phyloP scores from a whole-genome alignment of 2,888 invertebrate species.

The Phragmatobia fuliginosa region DNA sequence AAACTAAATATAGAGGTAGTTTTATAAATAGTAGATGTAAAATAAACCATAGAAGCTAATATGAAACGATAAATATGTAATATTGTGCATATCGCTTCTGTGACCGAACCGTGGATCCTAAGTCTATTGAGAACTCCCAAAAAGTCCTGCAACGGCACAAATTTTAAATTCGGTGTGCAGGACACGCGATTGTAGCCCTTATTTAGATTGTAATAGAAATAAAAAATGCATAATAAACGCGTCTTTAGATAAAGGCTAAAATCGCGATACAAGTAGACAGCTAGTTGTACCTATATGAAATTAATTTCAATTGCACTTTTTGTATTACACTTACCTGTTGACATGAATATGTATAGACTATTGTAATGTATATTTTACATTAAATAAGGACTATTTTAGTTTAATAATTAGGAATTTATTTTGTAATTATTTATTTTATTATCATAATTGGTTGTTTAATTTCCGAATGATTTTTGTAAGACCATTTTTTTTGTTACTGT shows the following conservation, averaged over 20 bases:
- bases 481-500: slow-evolving; percentile 41
- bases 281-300: slow-evolving; percentile 51
- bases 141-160: slow-evolving; percentile 27
- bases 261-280: slow-evolving; percentile 47
- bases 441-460: slow-evolving; percentile 58
- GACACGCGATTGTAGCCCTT: slow-evolving; percentile 49
- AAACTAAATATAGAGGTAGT: slow-evolving; percentile 68
- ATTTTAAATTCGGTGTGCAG: slow-evolving; percentile 12
- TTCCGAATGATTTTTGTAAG: slow-evolving; percentile 47
- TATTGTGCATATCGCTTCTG: slow-evolving; percentile 72
- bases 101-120: slow-evolving; percentile 41
- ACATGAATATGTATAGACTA: slow-evolving; percentile 78
- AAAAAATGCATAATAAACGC: slow-evolving; percentile 37
- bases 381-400: slow-evolving; percentile 56
- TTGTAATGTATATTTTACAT: slow-evolving; percentile 74
- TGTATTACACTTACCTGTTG: slow-evolving; percentile 82
- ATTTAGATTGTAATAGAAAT: slow-evolving; percentile 28
- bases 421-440: slow-evolving; percentile 59
- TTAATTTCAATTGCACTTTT: slow-evolving; percentile 79
- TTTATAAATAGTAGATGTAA: slow-evolving; percentile 57
- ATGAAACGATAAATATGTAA: slow-evolving; percentile 43
- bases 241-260: slow-evolving; percentile 37
- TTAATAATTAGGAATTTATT: slow-evolving; percentile 53
- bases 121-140: slow-evolving; percentile 11
- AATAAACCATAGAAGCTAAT: slow-evolving; percentile 55